Conservation (phyloP, 2,797 vertebrate genomes). For the Danio choprae region DNA sequence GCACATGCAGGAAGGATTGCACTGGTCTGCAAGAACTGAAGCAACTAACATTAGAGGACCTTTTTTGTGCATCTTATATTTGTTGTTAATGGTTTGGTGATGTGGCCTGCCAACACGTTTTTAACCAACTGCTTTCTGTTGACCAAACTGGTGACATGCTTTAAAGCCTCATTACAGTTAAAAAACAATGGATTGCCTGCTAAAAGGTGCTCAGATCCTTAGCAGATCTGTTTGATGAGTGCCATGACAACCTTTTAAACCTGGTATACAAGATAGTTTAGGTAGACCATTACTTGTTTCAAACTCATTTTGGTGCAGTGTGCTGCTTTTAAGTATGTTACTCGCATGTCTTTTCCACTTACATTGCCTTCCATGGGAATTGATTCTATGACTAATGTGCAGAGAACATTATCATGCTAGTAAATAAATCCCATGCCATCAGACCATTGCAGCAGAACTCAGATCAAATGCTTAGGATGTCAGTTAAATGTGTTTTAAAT, state of each 20-base stretch:
- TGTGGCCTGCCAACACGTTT: conserved; percentile 72
- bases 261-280: conserved; percentile 16
- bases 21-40: conserved; percentile 53
- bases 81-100: conserved; percentile 56
- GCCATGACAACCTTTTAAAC: conserved; percentile 9
- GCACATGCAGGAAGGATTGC: conserved; percentile 55
- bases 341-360: neutral
- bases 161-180: conserved; percentile 37
- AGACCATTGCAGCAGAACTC: conserved; percentile 10
- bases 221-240: conserved; percentile 4
- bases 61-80: conserved; percentile 49
- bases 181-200: neutral
- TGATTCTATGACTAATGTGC: neutral
- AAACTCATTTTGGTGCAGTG: neutral
- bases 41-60: conserved; percentile 56
- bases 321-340: neutral
- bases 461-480: conserved; percentile 10
- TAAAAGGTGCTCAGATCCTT: conserved; percentile 20
- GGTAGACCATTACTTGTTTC: conserved; percentile 4
- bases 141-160: conserved; percentile 40
- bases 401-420: neutral
- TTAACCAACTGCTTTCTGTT: conserved; percentile 49
- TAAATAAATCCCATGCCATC: neutral
- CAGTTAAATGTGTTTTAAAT: conserved; percentile 27
- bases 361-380: neutral